phyloP scores from a whole-genome alignment of 2,888 invertebrate species.

The Aporophyla lueneburgensis region DNA sequence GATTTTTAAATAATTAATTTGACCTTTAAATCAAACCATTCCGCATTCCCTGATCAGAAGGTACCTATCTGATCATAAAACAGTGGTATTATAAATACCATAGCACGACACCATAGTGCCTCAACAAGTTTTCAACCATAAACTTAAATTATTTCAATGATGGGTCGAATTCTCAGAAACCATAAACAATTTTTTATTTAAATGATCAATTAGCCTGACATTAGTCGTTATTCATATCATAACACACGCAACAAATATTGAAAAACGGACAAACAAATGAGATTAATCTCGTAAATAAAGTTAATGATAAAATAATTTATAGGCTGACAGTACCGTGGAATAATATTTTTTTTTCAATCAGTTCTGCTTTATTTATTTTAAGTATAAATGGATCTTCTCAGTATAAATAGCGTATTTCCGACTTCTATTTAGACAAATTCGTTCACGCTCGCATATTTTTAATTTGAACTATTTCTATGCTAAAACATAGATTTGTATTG shows the following conservation, averaged over 20 bases:
- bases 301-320: slow-evolving; percentile 12
- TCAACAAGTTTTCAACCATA: slow-evolving; percentile 16
- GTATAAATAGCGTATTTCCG: neutral
- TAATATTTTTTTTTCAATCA: neutral
- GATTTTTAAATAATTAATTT: slow-evolving; percentile 1
- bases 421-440: neutral
- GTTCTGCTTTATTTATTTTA: neutral
- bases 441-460: neutral
- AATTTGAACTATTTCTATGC: neutral
- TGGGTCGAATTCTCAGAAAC: neutral
- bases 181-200: slow-evolving; percentile 33
- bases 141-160: slow-evolving; percentile 21
- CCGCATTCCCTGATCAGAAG: slow-evolving; percentile 22
- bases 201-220: slow-evolving; percentile 39
- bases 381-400: neutral
- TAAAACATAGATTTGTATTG: neutral
- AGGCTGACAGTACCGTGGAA: neutral
- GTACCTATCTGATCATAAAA: neutral
- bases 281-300: slow-evolving; percentile 12
- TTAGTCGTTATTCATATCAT: slow-evolving; percentile 29
- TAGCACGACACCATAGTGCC: neutral
- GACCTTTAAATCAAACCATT: neutral
- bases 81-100: slow-evolving; percentile 1
- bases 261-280: slow-evolving; percentile 5
- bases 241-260: slow-evolving; percentile 8